Evolutionary conservation across 2,797 vertebrate species (phyloP), one percentile per base, ranked within the genome.

Genomic region (Sebastes goodei): DNA sequence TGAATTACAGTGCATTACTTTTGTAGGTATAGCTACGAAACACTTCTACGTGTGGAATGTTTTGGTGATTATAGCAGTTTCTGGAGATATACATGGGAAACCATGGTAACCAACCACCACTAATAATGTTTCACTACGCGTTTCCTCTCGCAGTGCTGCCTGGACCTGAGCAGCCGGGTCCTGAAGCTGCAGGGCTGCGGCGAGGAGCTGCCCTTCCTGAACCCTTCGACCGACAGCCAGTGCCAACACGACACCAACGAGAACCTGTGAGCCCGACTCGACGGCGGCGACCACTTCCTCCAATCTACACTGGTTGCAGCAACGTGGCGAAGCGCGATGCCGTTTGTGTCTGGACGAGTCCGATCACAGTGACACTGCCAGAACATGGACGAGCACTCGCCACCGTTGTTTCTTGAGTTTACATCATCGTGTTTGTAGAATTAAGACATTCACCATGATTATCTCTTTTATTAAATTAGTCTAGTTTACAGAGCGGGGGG

Each of bases 201-300:
- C 74, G 95, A 97, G 68, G 97, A 97, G 86, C 94, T 99, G 88
- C 97, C 96, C 76, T 98, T 98, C 93, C 91, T 98, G 88, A 95
- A 93, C 30, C 81, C 89, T 30, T 74, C 92, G 27, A 86, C 74
- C 8, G 81, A 90, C 75, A 87, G 86, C 89, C 93, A 89, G 85
- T 92, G 89, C 92, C 95, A 94, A 85, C 94, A 91, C 15, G 95
- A 95, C 92, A 93, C 92, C 92, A 95, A 95, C 74, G 89, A 96
- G 88, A 96, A 96, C 92, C 92, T 95, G 95, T 96, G 94, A 96
- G 81, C 76, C 12, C 46, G 17, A 52, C 64, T 11, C 38, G 2
- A 8, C 20, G n/a, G 61, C 21, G 42, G 60, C 12, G 10, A 32
- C 60, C 27, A 1, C 57, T 20, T 15, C 71, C 56, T 64, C 14